Percentiles rank a stretch among this genome's conserved stretches.
These are phyloP conservation scores for Antheraea yamamai DNA, from an alignment of 2,888 invertebrate species.

Conservation along the genomic window DNA sequence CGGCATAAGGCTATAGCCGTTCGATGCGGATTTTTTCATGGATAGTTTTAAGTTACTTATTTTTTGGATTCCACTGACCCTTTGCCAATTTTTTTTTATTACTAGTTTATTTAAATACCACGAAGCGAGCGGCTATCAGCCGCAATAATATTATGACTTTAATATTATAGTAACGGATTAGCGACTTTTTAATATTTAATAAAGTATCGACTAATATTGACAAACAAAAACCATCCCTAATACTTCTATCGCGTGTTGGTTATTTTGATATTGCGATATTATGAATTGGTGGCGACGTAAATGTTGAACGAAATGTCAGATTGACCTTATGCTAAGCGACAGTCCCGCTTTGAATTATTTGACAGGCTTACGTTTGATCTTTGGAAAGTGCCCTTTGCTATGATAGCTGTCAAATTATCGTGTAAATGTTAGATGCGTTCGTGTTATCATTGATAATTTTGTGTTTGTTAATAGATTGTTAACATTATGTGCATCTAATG, in stretches of 20 bases:
- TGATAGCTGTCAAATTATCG: slow-evolving; percentile 65
- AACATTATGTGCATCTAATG: not conserved
- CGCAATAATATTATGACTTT: too few relatives aligned
- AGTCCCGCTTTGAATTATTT: slow-evolving; percentile 65
- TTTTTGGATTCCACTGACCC: too few relatives aligned
- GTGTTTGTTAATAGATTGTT: not conserved
- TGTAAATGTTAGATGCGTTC: slow-evolving; percentile 17
- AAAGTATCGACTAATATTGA: slow-evolving; percentile 13
- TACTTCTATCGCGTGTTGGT: slow-evolving; percentile 59
- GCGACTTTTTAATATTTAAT: too few relatives aligned
- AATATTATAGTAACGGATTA: too few relatives aligned
- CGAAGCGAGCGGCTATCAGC: too few relatives aligned
- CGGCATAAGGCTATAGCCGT: too few relatives aligned
- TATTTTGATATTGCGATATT: slow-evolving; percentile 49
- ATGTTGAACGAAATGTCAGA: slow-evolving; percentile 78
- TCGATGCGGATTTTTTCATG: too few relatives aligned
- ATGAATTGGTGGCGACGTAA: slow-evolving; percentile 60
- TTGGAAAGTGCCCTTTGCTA: slow-evolving; percentile 67
- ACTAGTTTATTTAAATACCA: too few relatives aligned
- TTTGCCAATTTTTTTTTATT: too few relatives aligned
- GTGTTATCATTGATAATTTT: not conserved
- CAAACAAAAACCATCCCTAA: slow-evolving; percentile 43
- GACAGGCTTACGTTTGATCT: slow-evolving; percentile 66
- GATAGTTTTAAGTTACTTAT: too few relatives aligned
- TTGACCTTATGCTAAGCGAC: slow-evolving; percentile 78